A percentile compares a stretch with the other conserved stretches of the same genome.
phyloP scores from a whole-genome alignment of 2,113 vertebrate genomes.

The Psephotus haematonotus region DNA sequence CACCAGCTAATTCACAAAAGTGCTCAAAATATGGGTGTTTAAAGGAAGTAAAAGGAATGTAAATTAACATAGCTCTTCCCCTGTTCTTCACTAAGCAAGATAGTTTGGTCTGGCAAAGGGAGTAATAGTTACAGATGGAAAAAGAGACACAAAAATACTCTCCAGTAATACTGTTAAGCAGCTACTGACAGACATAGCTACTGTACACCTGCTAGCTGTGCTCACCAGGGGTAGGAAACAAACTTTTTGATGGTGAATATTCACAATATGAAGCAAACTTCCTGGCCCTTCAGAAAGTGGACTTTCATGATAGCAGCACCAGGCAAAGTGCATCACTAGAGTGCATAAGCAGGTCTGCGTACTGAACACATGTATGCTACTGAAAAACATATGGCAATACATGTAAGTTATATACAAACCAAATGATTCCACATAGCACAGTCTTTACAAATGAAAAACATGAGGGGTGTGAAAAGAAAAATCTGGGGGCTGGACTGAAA shows the following conservation, averaged over 20 bases:
- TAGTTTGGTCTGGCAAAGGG: background rate
- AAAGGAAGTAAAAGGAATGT: background rate
- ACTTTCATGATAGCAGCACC: background rate
- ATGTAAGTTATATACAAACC: background rate
- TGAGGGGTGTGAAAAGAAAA: background rate
- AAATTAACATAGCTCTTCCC: background rate
- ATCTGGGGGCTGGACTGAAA: background rate
- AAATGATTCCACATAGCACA: background rate
- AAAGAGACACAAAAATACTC: background rate
- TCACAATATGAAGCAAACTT: background rate
- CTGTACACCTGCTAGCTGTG: background rate
- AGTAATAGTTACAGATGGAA: background rate
- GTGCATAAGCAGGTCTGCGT: background rate
- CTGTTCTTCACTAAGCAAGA: background rate
- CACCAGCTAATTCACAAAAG: background rate
- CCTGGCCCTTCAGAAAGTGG: background rate
- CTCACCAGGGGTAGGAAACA: background rate
- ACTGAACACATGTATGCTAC: background rate
- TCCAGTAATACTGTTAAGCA: background rate
- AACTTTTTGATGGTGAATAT: background rate
- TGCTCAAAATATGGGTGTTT: background rate
- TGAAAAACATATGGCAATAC: background rate
- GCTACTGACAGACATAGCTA: background rate
- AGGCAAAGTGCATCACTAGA: background rate
- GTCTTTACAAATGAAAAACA: background rate